These are phyloP conservation scores for Cervus canadensis DNA, from an alignment of 2,113 vertebrate species.

Conservation along the genomic window DNA sequence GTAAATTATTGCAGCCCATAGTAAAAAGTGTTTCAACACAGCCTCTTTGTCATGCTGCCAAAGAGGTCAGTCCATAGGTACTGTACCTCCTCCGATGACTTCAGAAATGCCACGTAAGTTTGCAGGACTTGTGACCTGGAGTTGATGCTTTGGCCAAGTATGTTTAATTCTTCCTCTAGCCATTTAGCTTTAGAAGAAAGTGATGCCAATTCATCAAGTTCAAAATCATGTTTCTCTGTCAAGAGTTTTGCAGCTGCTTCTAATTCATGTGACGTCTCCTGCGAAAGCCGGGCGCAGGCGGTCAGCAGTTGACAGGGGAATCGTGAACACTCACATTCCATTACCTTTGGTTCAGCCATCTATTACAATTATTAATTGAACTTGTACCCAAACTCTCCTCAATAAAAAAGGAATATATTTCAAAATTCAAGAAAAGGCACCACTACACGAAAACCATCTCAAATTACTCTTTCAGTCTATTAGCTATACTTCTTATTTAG, in stretches of 20 bases:
- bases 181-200: constrained; percentile 76
- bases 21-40: neutral
- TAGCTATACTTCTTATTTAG: neutral
- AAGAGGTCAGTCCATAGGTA: neutral
- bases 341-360: constrained; percentile 26
- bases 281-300: constrained; percentile 45
- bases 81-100: constrained; percentile 84
- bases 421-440: neutral
- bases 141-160: constrained; percentile 76
- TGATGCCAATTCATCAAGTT: constrained; percentile 68
- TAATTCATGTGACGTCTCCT: constrained; percentile 82
- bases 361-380: constrained; percentile 36
- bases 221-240: constrained; percentile 79
- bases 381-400: constrained; percentile 35
- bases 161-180: constrained; percentile 83
- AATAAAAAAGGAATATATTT: constrained; percentile 27
- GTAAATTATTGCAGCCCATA: neutral
- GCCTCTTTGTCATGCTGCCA: neutral
- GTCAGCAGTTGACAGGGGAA: neutral
- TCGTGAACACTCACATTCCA: constrained; percentile 17
- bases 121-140: constrained; percentile 82
- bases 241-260: constrained; percentile 80
- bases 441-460: neutral
- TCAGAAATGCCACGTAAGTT: constrained; percentile 84
- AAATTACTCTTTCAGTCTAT: neutral